Evolutionary conservation across 2,113 vertebrate genomes (phyloP).

Genomic region (Bufo gargarizans): DNA sequence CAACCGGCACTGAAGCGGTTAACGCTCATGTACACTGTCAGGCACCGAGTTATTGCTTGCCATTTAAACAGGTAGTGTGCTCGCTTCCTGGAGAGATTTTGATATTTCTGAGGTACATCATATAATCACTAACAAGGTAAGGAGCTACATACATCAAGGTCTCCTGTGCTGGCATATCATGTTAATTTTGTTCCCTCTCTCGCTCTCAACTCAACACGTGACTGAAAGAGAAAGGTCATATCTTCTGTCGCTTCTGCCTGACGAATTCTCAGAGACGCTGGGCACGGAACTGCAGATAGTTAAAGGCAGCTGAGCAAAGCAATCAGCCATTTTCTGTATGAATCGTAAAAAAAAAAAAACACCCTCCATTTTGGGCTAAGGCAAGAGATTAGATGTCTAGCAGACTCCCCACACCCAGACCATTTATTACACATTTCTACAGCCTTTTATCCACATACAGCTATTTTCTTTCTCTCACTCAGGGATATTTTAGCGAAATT

Average conservation of each 20-base stretch:
- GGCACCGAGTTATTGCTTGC: slow-evolving; percentile 48
- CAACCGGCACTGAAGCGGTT: slow-evolving; percentile 35
- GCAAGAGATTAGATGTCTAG: slow-evolving; percentile 59
- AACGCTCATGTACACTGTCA: slow-evolving; percentile 36
- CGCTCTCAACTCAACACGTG: slow-evolving; percentile 57
- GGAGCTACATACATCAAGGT: slow-evolving; percentile 63
- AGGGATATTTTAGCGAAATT: slow-evolving; percentile 45
- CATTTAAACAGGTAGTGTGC: slow-evolving; percentile 56
- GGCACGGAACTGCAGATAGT: slow-evolving; percentile 69
- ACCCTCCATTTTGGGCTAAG: slow-evolving; percentile 72
- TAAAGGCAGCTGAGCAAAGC: slow-evolving; percentile 68
- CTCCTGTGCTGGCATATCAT: slow-evolving; percentile 61
- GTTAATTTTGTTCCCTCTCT: slow-evolving; percentile 65
- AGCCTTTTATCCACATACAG: slow-evolving; percentile 34
- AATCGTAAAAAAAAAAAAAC: slow-evolving; percentile 65
- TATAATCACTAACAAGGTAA: slow-evolving; percentile 63
- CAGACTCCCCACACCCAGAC: slow-evolving; percentile 62
- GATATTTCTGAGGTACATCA: slow-evolving; percentile 60
- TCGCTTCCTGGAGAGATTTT: slow-evolving; percentile 63
- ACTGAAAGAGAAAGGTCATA: slow-evolving; percentile 75
- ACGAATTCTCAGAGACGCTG: slow-evolving; percentile 69
- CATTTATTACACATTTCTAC: slow-evolving; percentile 56
- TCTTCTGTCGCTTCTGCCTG: slow-evolving; percentile 72
- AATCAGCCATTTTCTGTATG: slow-evolving; percentile 74
- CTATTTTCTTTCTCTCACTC: slow-evolving; percentile 16